A percentile compares a stretch with the other conserved stretches of the same genome.
Evolutionary conservation across 2,888 invertebrate species (phyloP).

Genomic region (Cosmia trapezina): DNA sequence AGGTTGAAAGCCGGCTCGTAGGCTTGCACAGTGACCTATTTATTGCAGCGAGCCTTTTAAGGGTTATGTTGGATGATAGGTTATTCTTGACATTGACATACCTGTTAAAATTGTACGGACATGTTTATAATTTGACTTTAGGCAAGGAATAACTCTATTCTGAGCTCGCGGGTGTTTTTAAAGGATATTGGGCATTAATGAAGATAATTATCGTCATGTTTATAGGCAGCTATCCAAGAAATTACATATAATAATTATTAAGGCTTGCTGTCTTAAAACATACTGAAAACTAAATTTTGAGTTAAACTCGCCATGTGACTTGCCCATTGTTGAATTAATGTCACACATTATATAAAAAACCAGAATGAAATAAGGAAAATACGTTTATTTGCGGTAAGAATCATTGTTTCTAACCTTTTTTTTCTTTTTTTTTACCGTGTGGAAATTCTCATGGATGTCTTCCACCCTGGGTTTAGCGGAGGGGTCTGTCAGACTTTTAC

Average conservation of each 20-base stretch:
- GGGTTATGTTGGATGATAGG: slow-evolving; percentile 22
- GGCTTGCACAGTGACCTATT: slow-evolving; percentile 49
- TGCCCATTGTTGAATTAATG: neutral
- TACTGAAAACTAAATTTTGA: neutral
- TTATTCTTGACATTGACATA: slow-evolving; percentile 25
- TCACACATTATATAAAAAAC: neutral
- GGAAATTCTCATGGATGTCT: too few species aligned
- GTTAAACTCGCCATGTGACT: neutral
- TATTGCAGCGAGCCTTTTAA: slow-evolving; percentile 28
- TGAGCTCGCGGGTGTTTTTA: neutral
- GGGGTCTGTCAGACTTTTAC: too few species aligned
- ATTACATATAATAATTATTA: neutral
- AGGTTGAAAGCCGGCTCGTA: slow-evolving; percentile 37
- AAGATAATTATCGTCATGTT: neutral
- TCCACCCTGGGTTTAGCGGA: too few species aligned
- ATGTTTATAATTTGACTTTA: slow-evolving; percentile 13
- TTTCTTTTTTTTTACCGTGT: too few species aligned
- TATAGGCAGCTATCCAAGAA: too few species aligned
- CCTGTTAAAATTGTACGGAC: neutral
- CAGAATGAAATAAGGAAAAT: too few species aligned
- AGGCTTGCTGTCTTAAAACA: neutral
- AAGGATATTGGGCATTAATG: neutral
- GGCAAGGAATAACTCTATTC: neutral
- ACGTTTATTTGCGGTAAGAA: too few species aligned
- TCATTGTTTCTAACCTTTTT: too few species aligned